Base-by-base conservation (phyloP, 2,113 vertebrate species). In the Centropus unirufus region DNA sequence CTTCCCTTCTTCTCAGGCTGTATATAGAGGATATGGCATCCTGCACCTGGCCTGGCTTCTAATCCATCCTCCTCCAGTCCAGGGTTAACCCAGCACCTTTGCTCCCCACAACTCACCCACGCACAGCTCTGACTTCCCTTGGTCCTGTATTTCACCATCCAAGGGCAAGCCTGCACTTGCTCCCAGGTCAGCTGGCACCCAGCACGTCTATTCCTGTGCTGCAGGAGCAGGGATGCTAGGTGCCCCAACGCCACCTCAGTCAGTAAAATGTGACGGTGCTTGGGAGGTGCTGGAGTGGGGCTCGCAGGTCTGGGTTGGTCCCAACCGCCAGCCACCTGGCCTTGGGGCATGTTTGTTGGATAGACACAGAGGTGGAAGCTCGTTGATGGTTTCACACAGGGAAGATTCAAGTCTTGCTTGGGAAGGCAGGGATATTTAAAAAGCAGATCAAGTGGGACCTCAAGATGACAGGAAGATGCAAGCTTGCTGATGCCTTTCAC, bases 281-380 rank as follows among this genome's bases (percentile, higher is more conserved):
- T 0, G 2, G 64, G 39, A 80, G 22, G 16, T 70, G 62, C n/a
- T 30, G 24, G 24, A n/a, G 34, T 1, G 4, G n/a, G 30, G 22
- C 7, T 12, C 9, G 10, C 2, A 1, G 9, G 20, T 68, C 29
- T 36, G 0, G 1, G 20, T 8, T 1, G 9, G 52, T 36, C 36
- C 36, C 36, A 36, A 9, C 36, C 36, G 9, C 29, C 54, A 29
- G 30, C 40, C 30, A 17, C 11, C 22, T 22, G 30, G 54, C 49
- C 11, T 36, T 32, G 18, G 16, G 24, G 21, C 15, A 26, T 1
- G 0, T 29, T 18, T 36, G 11, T 63, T 55, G 59, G 54, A 27
- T 21, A 61, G 34, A 34, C 1, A 0, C 19, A 47, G 1, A 19
- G 36, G 8, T 0, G 0, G 17, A 15, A 70, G 36, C 8, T 75